These are phyloP conservation scores for Embidobia sp. DNA, from an alignment of 2,888 invertebrate genomes.

Conservation along the genomic window DNA sequence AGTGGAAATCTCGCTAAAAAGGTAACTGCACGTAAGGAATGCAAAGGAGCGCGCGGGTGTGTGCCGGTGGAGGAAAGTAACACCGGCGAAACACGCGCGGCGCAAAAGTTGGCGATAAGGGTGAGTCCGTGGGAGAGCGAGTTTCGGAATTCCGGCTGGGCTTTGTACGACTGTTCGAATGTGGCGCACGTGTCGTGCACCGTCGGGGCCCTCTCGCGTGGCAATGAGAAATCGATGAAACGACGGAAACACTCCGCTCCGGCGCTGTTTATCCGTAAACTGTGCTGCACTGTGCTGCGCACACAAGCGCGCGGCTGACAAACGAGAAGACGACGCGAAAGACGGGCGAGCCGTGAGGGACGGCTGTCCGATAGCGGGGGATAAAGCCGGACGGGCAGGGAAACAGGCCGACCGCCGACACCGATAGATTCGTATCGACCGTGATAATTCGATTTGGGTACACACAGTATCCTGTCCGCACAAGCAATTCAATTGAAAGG, in stretches of 20 bases:
- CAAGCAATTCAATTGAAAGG: conserved; percentile 60
- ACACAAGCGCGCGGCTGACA: conserved; percentile 1
- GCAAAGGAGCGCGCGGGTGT: too few species aligned
- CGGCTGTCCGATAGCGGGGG: conserved; percentile 13
- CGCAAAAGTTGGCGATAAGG: conserved; percentile 46
- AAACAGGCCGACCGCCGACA: conserved; percentile 36
- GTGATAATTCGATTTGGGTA: conserved; percentile 62
- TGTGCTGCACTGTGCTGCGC: conserved; percentile 10
- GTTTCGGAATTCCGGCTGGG: conserved; percentile 23
- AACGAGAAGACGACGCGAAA: conserved; percentile 46
- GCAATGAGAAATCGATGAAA: conserved; percentile 61
- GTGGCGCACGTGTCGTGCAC: conserved; percentile 59
- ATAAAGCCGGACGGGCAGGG: conserved; percentile 23
- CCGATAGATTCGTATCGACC: conserved; percentile 60
- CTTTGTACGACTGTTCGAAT: conserved; percentile 48
- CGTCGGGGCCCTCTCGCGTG: conserved; percentile 44
- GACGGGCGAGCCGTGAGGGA: conserved; percentile 13
- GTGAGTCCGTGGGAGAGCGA: conserved; percentile 44
- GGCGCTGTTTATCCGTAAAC: conserved; percentile 49
- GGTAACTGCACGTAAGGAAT: too few species aligned
- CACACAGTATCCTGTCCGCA: conserved; percentile 57
- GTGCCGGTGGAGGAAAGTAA: conserved; percentile 16
- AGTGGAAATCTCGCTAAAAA: too few species aligned
- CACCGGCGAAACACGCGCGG: conserved; percentile 19
- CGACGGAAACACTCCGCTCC: conserved; percentile 50